Evolutionary conservation across 2,888 invertebrate genomes (phyloP).

Genomic region (Rhimphoctona megacephalus): DNA sequence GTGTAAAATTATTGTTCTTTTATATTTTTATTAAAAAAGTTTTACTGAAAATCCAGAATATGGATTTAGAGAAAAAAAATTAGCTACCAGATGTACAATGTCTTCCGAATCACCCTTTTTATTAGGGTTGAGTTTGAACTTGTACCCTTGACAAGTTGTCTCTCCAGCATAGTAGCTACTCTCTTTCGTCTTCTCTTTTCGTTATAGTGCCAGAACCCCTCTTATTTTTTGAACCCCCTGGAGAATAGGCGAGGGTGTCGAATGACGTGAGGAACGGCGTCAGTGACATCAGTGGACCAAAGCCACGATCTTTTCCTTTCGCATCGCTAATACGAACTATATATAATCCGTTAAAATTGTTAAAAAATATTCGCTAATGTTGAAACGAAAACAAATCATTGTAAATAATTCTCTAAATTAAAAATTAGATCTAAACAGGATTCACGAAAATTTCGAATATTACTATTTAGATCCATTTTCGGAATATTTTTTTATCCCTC

Average conservation of each 20-base stretch:
- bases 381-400: background rate
- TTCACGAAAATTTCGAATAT: no score
- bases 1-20: background rate
- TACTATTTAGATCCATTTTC: no score
- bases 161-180: background rate
- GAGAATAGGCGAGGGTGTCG: conserved; percentile 62
- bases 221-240: conserved; percentile 46
- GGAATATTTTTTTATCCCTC: background rate
- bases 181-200: conserved; percentile 18
- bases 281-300: conserved; percentile 49
- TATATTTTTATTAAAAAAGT: background rate
- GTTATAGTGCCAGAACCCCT: conserved; percentile 26
- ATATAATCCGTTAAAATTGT: background rate
- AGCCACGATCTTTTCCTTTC: conserved; percentile 27
- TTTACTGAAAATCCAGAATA: background rate
- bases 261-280: conserved; percentile 43
- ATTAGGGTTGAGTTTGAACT: conserved; percentile 2
- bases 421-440: no score
- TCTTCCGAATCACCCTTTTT: conserved; percentile 3
- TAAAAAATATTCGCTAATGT: background rate
- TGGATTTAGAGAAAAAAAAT: background rate
- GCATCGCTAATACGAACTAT: background rate
- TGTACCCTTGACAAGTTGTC: conserved; percentile 14
- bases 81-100: background rate
- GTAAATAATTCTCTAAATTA: background rate